Conservation (phyloP, 2,113 vertebrate species). For the Aythya baeri region DNA sequence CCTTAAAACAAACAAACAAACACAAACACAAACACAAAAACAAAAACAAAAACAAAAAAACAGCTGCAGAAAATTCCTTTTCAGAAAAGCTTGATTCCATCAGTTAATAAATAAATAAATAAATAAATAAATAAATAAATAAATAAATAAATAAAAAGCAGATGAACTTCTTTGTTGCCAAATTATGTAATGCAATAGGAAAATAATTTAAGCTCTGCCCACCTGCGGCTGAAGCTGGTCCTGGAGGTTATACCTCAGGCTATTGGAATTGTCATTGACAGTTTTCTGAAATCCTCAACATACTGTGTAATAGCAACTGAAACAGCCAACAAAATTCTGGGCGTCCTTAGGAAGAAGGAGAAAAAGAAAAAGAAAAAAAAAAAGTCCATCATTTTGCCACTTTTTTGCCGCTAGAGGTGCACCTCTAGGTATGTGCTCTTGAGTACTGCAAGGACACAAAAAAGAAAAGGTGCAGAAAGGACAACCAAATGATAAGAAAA, state of each 20-base stretch:
- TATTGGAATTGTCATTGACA: background rate
- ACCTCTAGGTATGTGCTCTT: background rate
- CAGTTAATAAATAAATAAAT: no score
- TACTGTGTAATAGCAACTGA: background rate
- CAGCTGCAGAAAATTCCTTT: background rate
- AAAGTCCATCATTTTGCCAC: background rate
- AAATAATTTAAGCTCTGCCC: background rate
- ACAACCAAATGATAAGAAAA: background rate
- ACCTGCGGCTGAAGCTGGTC: background rate
- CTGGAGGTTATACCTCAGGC: background rate
- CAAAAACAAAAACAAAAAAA: background rate
- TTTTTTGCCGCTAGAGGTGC: background rate
- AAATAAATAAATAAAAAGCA: background rate
- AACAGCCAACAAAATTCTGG: background rate
- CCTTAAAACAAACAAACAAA: background rate
- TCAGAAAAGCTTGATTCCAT: background rate
- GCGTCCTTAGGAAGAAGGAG: background rate
- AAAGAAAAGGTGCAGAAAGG: background rate
- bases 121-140: background rate
- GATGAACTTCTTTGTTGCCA: background rate
- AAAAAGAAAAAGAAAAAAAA: background rate
- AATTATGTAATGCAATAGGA: background rate
- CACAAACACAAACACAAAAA: no score
- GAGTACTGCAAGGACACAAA: fast-evolving
- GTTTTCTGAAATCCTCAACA: background rate